A percentile compares a stretch with the other conserved stretches of the same genome.
Evolutionary conservation across 2,888 invertebrate species (phyloP).

Genomic region (Pimpla rufipes): DNA sequence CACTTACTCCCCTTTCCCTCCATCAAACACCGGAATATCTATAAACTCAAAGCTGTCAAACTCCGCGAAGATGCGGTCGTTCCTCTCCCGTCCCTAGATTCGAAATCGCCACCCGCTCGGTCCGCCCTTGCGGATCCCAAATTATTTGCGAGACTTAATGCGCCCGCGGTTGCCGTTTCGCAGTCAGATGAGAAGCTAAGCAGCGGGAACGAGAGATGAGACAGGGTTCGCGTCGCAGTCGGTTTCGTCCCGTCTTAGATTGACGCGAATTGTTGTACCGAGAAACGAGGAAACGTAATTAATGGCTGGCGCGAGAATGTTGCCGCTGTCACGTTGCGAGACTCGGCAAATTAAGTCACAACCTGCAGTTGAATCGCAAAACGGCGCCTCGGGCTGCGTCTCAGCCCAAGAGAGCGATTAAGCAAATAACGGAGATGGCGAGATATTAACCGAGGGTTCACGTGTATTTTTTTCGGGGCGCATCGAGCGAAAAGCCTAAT

Average conservation of each 20-base stretch:
- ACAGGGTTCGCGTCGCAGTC: slow-evolving; percentile 25
- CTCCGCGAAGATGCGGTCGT: too few relatives aligned
- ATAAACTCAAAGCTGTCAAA: too few relatives aligned
- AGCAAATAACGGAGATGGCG: not conserved
- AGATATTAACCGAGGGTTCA: not conserved
- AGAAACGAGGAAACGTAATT: slow-evolving; percentile 61
- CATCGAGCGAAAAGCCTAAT: not conserved
- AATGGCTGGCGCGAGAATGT: slow-evolving; percentile 54
- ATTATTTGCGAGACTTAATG: slow-evolving; percentile 48
- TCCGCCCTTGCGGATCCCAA: not conserved
- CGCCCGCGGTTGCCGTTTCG: slow-evolving; percentile 40
- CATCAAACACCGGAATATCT: too few relatives aligned
- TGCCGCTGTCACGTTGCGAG: slow-evolving; percentile 8
- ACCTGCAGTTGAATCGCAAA: slow-evolving; percentile 14
- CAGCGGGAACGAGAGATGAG: slow-evolving; percentile 26
- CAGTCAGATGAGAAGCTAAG: slow-evolving; percentile 40
- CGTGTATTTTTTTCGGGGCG: not conserved
- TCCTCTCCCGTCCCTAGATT: slow-evolving; percentile 15
- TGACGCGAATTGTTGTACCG: slow-evolving; percentile 59
- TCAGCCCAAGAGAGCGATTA: not conserved
- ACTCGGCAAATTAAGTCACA: slow-evolving; percentile 45
- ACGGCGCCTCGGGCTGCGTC: not conserved
- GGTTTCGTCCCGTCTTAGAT: slow-evolving; percentile 50
- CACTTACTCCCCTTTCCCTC: too few relatives aligned
- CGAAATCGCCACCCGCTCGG: slow-evolving; percentile 22